These are phyloP conservation scores for Tiaroga cobitis DNA, from an alignment of 2,797 vertebrate genomes.

Conservation along the genomic window DNA sequence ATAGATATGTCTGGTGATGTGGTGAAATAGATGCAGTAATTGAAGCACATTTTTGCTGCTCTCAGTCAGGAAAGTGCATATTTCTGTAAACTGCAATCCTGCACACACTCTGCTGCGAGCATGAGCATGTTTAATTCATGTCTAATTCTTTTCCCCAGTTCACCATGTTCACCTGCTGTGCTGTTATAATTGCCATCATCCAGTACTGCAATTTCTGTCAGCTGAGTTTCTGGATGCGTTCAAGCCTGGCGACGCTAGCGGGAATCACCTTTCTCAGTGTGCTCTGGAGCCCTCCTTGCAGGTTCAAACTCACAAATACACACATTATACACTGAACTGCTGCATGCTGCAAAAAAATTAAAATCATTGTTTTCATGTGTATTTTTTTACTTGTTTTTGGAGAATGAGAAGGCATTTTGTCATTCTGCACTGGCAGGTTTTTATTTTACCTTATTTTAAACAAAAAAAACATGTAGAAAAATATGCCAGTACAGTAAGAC, in stretches of 20 bases:
- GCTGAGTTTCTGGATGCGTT: conserved; percentile 98
- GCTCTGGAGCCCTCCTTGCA: conserved; percentile 83
- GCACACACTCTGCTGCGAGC: neutral
- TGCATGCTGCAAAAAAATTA: neutral
- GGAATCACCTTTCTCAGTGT: conserved; percentile 85
- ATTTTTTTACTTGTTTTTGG: neutral
- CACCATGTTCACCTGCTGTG: conserved; percentile 89
- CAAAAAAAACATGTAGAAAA: neutral
- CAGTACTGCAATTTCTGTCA: conserved; percentile 99
- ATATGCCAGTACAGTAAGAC: neutral
- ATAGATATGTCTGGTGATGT: neutral
- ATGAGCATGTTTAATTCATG: conserved; percentile 14
- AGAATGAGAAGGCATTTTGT: neutral
- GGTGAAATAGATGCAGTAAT: neutral
- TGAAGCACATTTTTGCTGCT: neutral
- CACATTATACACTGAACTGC: neutral
- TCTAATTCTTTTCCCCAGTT: conserved; percentile 74
- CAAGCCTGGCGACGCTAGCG: conserved; percentile 85
- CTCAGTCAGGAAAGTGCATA: neutral
- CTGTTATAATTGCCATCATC: conserved; percentile 89
- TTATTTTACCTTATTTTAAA: neutral
- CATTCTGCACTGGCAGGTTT: neutral
- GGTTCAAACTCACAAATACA: conserved; percentile 11
- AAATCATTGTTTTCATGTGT: neutral
- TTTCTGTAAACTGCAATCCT: conserved; percentile 17